Evolutionary conservation across 2,797 vertebrate species (phyloP).

Genomic region (Lepilemur septentrionalis): DNA sequence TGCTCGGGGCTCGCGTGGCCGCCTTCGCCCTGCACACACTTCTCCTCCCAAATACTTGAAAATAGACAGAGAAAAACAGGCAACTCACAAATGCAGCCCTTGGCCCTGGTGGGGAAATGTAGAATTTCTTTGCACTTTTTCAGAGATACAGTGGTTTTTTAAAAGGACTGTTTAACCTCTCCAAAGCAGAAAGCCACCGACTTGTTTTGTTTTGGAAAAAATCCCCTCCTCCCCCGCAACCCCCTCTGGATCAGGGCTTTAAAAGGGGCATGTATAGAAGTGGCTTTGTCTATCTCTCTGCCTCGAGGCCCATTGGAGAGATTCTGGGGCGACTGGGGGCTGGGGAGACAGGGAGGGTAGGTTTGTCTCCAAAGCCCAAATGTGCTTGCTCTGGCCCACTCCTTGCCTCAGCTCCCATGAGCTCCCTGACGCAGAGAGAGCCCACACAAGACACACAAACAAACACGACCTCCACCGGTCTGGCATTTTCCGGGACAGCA

Average conservation of each 20-base stretch:
- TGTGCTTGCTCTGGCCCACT: background rate
- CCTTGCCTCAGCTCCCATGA: constrained; percentile 2
- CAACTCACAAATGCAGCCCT: constrained; percentile 84
- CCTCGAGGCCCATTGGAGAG: constrained; percentile 67
- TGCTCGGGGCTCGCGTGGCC: constrained; percentile 97
- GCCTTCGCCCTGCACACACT: constrained; percentile 94
- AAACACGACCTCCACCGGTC: background rate
- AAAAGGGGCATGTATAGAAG: constrained; percentile 73
- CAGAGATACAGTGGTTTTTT: constrained; percentile 65
- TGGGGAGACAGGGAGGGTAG: constrained; percentile 53
- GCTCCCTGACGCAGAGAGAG: background rate
- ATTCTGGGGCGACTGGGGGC: constrained; percentile 64
- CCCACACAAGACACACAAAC: constrained; percentile 21
- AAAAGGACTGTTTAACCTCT: constrained; percentile 83
- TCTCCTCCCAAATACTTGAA: constrained; percentile 88
- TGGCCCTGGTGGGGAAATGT: constrained; percentile 80
- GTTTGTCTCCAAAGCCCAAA: constrained; percentile 61
- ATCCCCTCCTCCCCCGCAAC: constrained; percentile 36
- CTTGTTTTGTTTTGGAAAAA: constrained; percentile 74
- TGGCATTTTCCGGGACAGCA: background rate
- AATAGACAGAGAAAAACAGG: constrained; percentile 83
- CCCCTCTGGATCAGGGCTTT: constrained; percentile 76
- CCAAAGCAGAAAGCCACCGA: constrained; percentile 83
- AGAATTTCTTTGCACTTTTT: constrained; percentile 85
- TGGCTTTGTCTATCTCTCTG: constrained; percentile 73